Conservation (phyloP, 2,888 invertebrate species). For the Drosophila stalkeri region DNA sequence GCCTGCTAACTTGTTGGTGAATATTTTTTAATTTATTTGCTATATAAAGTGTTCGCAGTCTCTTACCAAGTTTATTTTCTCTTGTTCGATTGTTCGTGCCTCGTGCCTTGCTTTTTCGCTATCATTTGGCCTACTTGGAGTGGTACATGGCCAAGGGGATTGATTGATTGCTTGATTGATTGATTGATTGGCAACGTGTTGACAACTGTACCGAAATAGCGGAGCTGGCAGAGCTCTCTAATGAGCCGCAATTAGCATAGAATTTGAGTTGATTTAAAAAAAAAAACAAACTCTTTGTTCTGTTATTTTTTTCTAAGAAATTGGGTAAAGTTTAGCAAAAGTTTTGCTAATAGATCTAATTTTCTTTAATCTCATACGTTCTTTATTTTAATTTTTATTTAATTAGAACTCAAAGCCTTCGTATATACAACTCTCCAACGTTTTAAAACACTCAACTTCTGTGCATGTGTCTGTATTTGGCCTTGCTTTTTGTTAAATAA, state of each 20-base stretch:
- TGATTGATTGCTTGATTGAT: conserved; percentile 3
- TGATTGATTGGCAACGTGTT: conserved; percentile 3
- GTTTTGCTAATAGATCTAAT: not conserved
- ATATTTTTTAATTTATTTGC: not conserved
- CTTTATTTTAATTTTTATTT: not conserved
- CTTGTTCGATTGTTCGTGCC: conserved; percentile 4
- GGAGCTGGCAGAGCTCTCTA: not conserved
- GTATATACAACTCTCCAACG: not conserved
- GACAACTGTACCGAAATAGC: not conserved
- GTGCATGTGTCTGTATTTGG: not conserved
- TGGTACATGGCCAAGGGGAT: not conserved
- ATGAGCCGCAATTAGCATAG: not conserved
- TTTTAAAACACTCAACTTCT: not conserved
- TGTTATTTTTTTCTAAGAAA: not conserved
- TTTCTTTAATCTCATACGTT: not conserved
- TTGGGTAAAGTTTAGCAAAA: not conserved
- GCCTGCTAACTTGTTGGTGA: not conserved
- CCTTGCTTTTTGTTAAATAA: conserved; percentile 2
- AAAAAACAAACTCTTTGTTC: not conserved
- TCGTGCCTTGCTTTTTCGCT: conserved; percentile 11
- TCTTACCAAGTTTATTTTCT: not conserved
- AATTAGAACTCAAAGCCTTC: not conserved
- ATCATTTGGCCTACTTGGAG: conserved; percentile 23
- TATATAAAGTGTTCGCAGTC: conserved; percentile 7
- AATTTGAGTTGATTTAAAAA: not conserved